Conservation (phyloP, 2,113 vertebrate genomes). For the Delphinapterus leucas region DNA sequence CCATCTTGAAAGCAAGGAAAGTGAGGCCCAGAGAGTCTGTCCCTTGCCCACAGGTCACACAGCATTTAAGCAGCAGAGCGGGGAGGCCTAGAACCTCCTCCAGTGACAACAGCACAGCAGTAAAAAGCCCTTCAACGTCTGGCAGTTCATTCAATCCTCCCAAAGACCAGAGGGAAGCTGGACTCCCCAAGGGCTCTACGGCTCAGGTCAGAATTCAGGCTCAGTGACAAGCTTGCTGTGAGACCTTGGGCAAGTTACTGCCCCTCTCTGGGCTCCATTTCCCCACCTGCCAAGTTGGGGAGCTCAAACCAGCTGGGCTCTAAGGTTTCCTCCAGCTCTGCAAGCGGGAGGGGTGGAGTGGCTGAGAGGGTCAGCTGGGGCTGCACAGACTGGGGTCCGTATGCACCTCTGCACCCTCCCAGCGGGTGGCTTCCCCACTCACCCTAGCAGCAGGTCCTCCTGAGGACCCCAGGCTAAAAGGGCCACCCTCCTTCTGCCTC, state of each 20-base stretch:
- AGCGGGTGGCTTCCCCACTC: too few relatives aligned
- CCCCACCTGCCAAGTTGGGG: background rate
- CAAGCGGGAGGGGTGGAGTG: rapidly evolving
- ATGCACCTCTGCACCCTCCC: background rate
- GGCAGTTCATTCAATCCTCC: background rate
- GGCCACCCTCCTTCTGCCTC: background rate
- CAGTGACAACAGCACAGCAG: background rate
- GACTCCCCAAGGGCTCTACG: background rate
- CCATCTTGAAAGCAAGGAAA: background rate
- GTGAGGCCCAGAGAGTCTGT: background rate
- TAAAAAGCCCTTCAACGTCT: rapidly evolving
- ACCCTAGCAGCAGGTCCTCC: background rate
- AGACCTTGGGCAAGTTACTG: background rate
- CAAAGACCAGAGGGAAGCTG: background rate
- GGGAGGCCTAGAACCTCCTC: background rate
- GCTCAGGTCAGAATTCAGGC: rapidly evolving
- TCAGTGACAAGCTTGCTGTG: rapidly evolving
- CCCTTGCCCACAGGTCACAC: background rate
- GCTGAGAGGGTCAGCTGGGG: background rate
- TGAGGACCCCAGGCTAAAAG: background rate
- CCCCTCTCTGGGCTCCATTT: background rate
- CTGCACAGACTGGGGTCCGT: rapidly evolving
- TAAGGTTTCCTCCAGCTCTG: background rate
- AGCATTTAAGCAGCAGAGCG: background rate
- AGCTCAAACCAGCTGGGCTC: background rate